Conservation (phyloP, 2,888 invertebrate species). For the Parapristionchus giblindavisi region DNA sequence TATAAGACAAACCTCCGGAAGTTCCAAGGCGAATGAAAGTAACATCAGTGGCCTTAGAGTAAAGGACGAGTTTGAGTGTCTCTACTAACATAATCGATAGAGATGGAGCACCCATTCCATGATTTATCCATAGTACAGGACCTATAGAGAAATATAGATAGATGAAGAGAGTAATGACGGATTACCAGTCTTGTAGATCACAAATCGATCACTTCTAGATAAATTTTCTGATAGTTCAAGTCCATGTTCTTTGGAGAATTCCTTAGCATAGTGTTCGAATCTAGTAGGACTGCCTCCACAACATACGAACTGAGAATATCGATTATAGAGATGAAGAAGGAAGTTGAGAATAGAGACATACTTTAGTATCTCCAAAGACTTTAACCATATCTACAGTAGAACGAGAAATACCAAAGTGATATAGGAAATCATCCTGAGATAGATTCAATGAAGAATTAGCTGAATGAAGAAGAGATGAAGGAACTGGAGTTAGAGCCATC, state of each 20-base stretch:
- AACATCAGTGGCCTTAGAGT: slow-evolving; percentile 86
- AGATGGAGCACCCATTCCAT: slow-evolving; percentile 98
- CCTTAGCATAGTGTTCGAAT: slow-evolving; percentile 71
- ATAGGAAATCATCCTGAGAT: slow-evolving; percentile 30
- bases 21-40: slow-evolving; percentile 89
- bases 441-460: slow-evolving; percentile 32
- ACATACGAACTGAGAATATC: slow-evolving; percentile 71
- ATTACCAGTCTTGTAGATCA: slow-evolving; percentile 71
- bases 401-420: slow-evolving; percentile 28
- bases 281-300: slow-evolving; percentile 72
- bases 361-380: slow-evolving; percentile 29
- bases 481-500: slow-evolving; percentile 31
- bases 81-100: slow-evolving; percentile 94
- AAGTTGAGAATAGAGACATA: neutral
- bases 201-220: slow-evolving; percentile 71
- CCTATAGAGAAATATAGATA: neutral
- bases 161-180: neutral
- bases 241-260: slow-evolving; percentile 66
- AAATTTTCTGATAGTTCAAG: slow-evolving; percentile 66
- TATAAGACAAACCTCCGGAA: slow-evolving; percentile 79
- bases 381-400: slow-evolving; percentile 20
- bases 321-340: neutral
- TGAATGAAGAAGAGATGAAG: slow-evolving; percentile 30
- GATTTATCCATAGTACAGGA: slow-evolving; percentile 75
- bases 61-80: slow-evolving; percentile 93